Base-by-base conservation (phyloP, 1,140 invertebrate species). In the Pseudoatta argentina region DNA sequence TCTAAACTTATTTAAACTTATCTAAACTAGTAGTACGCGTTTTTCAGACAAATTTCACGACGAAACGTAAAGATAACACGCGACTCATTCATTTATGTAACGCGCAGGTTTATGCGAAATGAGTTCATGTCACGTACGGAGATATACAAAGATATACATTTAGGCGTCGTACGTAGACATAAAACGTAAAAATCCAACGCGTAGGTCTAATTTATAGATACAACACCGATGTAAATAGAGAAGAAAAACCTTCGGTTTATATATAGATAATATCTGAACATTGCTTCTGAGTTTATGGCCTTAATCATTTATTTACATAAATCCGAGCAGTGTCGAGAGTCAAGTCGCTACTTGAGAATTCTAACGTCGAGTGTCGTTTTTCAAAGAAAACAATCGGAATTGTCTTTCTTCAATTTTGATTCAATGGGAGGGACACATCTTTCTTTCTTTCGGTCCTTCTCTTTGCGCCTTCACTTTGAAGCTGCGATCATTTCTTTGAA, bases 251-350 rank as follows among this genome's bases (percentile, higher is more conserved):
- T 21, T 34, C 30, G 48, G 27, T 18, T 24, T 77, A 51, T 48
- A 64, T 21, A 24, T 30, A 53, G 18, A 21, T 27, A 8, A n/a
- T 6, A 34, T 27, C 24, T n/a, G 61, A 21, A 1, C 16, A 10
- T 27, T 30, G 12, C 39, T 44, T 48, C n/a, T n/a, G 30, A 12
- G 34, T 18, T 55, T 61, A 78, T n/a, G 18, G 39, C 57, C 39
- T 77, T 63, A 63, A 77, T 77, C 75, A 12, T 64, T 64, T 78
- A 59, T 64, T 78, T 78, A 78, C 39, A 18, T 30, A 24, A 64
- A 34, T 78, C 12, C 12, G 18, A 51, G 39, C 21, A 27, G 8
- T 6, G 21, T n/a, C 27, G 39, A 30, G 59, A 44, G 10, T 39
- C 44, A 39, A 30, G 30, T 78, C 24, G 30, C 61, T 12, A 66